These are phyloP conservation scores for Zoanthus sociatus DNA, from an alignment of 92 coral and sea anemone genomes.

Conservation along the genomic window DNA sequence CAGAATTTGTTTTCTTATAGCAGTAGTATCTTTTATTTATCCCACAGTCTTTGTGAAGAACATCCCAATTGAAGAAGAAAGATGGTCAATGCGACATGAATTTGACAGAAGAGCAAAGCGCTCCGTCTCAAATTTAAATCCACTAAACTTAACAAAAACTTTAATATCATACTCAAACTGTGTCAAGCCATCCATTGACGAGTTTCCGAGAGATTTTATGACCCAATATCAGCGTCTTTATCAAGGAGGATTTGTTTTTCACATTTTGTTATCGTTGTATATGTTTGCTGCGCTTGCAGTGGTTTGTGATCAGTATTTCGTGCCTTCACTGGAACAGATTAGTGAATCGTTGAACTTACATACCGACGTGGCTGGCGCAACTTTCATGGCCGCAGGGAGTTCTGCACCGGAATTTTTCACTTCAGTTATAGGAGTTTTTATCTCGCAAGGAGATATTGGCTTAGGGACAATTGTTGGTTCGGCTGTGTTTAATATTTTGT, in stretches of 20 bases:
- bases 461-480: slow-evolving; percentile 85
- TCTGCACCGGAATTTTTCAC: slow-evolving; percentile 86
- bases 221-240: slow-evolving; percentile 69
- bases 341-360: slow-evolving; percentile 60
- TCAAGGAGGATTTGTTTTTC: slow-evolving; percentile 66
- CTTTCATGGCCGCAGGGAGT: slow-evolving; percentile 89
- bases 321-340: slow-evolving; percentile 75
- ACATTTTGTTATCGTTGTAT: slow-evolving; percentile 70
- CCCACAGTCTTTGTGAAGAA: slow-evolving; percentile 65
- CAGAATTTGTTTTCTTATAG: slow-evolving; percentile 46
- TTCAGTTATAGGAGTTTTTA: slow-evolving; percentile 83
- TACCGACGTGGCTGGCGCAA: slow-evolving; percentile 88
- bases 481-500: slow-evolving; percentile 78
- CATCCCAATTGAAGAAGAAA: slow-evolving; percentile 25
- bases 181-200: slow-evolving; percentile 83
- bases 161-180: slow-evolving; percentile 59
- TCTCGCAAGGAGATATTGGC: slow-evolving; percentile 86
- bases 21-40: slow-evolving; percentile 65
- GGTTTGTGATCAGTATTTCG: slow-evolving; percentile 83
- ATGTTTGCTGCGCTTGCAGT: slow-evolving; percentile 75
- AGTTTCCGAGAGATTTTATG: slow-evolving; percentile 81
- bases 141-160: not conserved
- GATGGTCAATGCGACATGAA: not conserved
- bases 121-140: slow-evolving; percentile 12
- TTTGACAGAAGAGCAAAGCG: slow-evolving; percentile 12